Percentiles rank a stretch among this genome's conserved stretches.
phyloP scores from a whole-genome alignment of 37 sponge, comb jelly and placozoan species.

The Aplysina aerophoba region DNA sequence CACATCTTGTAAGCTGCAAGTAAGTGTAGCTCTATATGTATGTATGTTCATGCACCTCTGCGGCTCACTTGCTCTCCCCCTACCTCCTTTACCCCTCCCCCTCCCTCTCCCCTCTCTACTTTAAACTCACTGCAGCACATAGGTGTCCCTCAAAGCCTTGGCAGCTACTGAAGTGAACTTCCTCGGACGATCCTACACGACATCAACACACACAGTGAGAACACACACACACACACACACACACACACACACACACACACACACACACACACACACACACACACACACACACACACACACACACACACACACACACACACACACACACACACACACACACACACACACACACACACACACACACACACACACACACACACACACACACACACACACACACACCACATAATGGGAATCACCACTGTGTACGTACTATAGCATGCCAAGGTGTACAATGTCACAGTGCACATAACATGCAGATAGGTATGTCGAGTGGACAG shows the following conservation, averaged over 20 bases:
- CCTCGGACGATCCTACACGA: conserved; percentile 31
- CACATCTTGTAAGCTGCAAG: background rate
- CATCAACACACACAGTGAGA: no score
- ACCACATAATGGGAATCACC: no score
- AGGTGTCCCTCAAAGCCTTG: conserved; percentile 68
- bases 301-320: conserved; percentile 25
- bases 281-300: background rate
- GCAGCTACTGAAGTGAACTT: conserved; percentile 76
- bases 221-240: background rate
- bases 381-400: background rate
- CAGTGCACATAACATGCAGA: no score
- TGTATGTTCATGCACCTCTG: no score
- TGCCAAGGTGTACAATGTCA: no score
- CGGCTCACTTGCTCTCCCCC: no score
- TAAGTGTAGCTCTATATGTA: no score
- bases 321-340: conserved; percentile 3
- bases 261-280: no score
- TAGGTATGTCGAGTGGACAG: no score
- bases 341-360: conserved; percentile 17
- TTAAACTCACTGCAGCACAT: conserved; percentile 74
- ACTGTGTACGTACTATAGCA: no score
- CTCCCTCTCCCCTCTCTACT: background rate
- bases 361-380: conserved; percentile 19
- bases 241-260: background rate
- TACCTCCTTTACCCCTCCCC: no score